phyloP scores from a whole-genome alignment of 2,797 vertebrate genomes.

The Psittacula derbiana region DNA sequence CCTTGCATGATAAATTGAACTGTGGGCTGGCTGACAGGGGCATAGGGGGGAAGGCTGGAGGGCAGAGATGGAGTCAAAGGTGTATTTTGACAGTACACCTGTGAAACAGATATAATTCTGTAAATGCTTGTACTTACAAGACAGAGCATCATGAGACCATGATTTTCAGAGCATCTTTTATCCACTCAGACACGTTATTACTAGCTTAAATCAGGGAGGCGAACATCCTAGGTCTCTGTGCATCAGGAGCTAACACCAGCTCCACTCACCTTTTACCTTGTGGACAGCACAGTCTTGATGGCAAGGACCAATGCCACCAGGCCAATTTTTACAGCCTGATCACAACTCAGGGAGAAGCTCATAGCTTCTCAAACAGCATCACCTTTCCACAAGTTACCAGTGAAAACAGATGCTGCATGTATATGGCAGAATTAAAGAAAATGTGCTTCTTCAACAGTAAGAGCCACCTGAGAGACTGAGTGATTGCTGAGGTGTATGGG shows the following conservation, averaged over 20 bases:
- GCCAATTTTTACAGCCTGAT: background rate
- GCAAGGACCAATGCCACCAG: background rate
- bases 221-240: background rate
- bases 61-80: constrained; percentile 64
- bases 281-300: background rate
- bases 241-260: background rate
- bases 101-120: background rate
- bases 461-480: background rate
- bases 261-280: background rate
- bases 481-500: background rate
- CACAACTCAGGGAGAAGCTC: background rate
- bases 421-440: background rate
- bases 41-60: constrained; percentile 50
- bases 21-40: constrained; percentile 68
- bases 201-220: background rate
- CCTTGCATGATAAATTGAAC: constrained; percentile 76
- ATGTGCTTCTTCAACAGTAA: background rate
- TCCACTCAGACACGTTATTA: background rate
- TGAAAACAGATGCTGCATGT: background rate
- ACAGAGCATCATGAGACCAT: background rate
- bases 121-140: background rate
- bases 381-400: background rate
- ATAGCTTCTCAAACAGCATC: background rate
- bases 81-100: constrained; percentile 72
- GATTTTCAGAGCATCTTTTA: background rate